Base-by-base conservation (phyloP, 2,888 invertebrate genomes). In the Conomelus anceps region DNA sequence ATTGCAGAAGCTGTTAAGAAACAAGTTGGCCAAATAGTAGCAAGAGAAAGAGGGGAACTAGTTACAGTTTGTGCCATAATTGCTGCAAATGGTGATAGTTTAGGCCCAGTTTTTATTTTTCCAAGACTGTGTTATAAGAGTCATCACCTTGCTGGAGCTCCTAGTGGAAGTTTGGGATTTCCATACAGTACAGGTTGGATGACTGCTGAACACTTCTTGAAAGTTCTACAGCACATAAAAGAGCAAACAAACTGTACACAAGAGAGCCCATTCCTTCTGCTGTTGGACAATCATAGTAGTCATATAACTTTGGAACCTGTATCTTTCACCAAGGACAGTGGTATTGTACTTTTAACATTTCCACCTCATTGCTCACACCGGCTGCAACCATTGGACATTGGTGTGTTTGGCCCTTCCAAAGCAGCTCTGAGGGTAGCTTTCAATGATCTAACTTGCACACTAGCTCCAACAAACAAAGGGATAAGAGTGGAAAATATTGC, bases 21-120 rank as follows among this genome's bases (percentile, higher is more conserved):
- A 34, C 88, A 88, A 23, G 41, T 88, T 20, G 88, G 88, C 0
- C 34, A 34, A 34, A 22, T 34, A 41, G 41, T 29, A 17, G 11
- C 22, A n/a, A 17, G 13, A 22, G 88, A 34, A 22, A 13, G 41
- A 13, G 63, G 88, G 20, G 88, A 88, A n/a, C 29, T n/a, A n/a
- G n/a, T n/a, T n/a, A 87, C 29, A 26, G 22, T 87, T 24, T 87
- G 34, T 34, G 41, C 22, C 22, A 41, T 88, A 22, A 34, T 41
- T 22, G 6, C 9, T 88, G 22, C 88, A 34, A 22, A 22, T 41
- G 41, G 88, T 1, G 34, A 29, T 1, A 41, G 3, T 26, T 22
- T 87, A 22, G 22, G 41, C 23, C n/a, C 88, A 41, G 88, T 88
- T 29, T 88, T 41, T 22, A 23, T 88, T n/a, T 88, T 88, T 88